Conservation (phyloP, 2,113 vertebrate species). For the Rhinogobius similis region DNA sequence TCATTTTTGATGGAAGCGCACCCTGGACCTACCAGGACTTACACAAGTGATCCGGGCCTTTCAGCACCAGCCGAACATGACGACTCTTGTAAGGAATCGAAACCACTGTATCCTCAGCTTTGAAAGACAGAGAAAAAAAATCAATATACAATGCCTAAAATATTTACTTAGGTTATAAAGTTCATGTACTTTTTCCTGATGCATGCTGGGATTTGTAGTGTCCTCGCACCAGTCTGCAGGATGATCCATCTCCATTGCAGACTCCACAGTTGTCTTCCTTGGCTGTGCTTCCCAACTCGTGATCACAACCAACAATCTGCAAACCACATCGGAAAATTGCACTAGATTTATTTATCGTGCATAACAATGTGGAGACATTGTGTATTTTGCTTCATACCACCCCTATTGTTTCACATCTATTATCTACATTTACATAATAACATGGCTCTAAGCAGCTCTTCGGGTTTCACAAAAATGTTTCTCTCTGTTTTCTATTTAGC, state of each 20-base stretch:
- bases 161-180: background rate
- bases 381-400: conserved; percentile 9
- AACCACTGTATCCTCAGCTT: conserved; percentile 90
- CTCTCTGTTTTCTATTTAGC: conserved; percentile 18
- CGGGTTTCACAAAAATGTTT: conserved; percentile 14
- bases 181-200: conserved; percentile 87
- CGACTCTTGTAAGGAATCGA: conserved; percentile 90
- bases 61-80: conserved; percentile 90
- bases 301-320: conserved; percentile 88
- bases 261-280: conserved; percentile 97
- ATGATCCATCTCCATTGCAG: conserved; percentile 93
- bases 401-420: conserved; percentile 14
- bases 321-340: background rate
- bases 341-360: background rate
- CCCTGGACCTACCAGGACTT: conserved; percentile 87
- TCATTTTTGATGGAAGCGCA: conserved; percentile 66
- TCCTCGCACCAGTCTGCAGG: conserved; percentile 93
- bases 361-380: conserved; percentile 3
- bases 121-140: conserved; percentile 11
- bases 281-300: conserved; percentile 87
- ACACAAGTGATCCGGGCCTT: conserved; percentile 97
- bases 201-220: conserved; percentile 93
- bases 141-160: background rate
- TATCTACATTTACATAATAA: conserved; percentile 22
- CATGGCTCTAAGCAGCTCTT: conserved; percentile 2